Conservation (phyloP, 2,888 invertebrate species). For the Apeira syringaria region DNA sequence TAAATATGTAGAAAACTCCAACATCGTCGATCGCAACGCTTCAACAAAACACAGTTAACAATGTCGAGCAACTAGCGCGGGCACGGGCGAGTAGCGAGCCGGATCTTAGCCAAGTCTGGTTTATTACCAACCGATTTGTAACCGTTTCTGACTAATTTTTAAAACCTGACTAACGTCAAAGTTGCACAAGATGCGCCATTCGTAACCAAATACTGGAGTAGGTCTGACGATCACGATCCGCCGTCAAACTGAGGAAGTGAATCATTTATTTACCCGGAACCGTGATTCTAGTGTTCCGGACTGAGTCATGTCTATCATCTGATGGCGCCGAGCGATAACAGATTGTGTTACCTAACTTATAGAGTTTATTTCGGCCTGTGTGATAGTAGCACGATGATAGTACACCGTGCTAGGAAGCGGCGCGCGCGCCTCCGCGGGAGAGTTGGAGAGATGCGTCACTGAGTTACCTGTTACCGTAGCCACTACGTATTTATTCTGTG, state of each 20-base stretch:
- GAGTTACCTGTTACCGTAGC: constrained; percentile 1
- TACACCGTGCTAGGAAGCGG: constrained; percentile 12
- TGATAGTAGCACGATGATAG: constrained; percentile 5
- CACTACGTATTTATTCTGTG: neutral
- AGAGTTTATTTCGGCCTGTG: constrained; percentile 37
- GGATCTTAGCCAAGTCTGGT: constrained; percentile 14
- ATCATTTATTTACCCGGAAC: constrained; percentile 69
- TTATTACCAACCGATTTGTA: constrained; percentile 3
- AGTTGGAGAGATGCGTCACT: constrained; percentile 28
- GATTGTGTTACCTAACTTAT: constrained; percentile 34
- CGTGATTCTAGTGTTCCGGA: constrained; percentile 69
- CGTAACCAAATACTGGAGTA: constrained; percentile 30
- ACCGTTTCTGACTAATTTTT: constrained; percentile 29
- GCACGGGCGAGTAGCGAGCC: constrained; percentile 5
- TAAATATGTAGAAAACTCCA: too few relatives aligned
- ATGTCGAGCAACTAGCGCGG: too few relatives aligned
- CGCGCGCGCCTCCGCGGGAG: constrained; percentile 40
- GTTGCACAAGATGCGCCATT: constrained; percentile 38
- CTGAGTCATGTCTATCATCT: constrained; percentile 48
- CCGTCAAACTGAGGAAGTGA: constrained; percentile 59
- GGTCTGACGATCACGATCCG: constrained; percentile 13
- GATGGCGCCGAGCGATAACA: constrained; percentile 20
- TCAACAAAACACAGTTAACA: too few relatives aligned
- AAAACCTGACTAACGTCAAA: constrained; percentile 24
- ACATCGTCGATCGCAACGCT: too few relatives aligned